Base-by-base conservation (phyloP, 2,113 vertebrate genomes). In the Zootoca vivipara region DNA sequence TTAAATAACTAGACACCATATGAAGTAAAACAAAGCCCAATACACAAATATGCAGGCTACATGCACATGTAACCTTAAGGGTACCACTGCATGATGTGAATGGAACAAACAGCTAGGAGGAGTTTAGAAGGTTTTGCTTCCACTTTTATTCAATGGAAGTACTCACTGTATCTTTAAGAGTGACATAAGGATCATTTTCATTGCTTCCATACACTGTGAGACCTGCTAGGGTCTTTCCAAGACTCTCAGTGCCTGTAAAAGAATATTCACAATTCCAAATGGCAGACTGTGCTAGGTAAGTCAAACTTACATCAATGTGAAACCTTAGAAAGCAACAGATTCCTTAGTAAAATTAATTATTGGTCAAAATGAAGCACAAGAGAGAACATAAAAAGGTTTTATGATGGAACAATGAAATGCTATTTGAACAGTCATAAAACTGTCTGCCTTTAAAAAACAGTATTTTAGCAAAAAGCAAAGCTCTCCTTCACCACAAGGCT, bases 171-270 rank as follows among this genome's bases (percentile, higher is more conserved):
- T 98, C 97, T 97, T 99, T 99, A 5, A 99, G 93, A 79, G 99
- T 99, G 94, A 99, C 95, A 12, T 99, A 99, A 52, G 99, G 98
- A 94, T 99, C 99, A 4, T 98, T 96, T 4, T 99, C 98, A 38
- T 99, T 99, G 78, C 89, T 98, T 87, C 98, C 97, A 89, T 98
- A 98, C 4, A 99, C 98, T 0, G 98, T 96, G 80, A 99, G 97
- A 1, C 98, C 97, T 82, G 98, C 97, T 86, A 99, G 96, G 89
- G 98, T 98, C 88, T 99, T 98, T 10, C 98, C 98, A 4, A 99
- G 98, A 82, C 97, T 98, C 67, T 97, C 58, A 0, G 97, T 96
- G 83, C 92, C 99, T 99, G 79, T 8, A 89, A 87, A 77, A 92
- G 75, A 91, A 94, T 78, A 90, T 79, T 92, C 87, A 13, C 82